These are phyloP conservation scores for Amblyopsis hoosieri DNA, from an alignment of 2,797 vertebrate genomes.

Conservation along the genomic window DNA sequence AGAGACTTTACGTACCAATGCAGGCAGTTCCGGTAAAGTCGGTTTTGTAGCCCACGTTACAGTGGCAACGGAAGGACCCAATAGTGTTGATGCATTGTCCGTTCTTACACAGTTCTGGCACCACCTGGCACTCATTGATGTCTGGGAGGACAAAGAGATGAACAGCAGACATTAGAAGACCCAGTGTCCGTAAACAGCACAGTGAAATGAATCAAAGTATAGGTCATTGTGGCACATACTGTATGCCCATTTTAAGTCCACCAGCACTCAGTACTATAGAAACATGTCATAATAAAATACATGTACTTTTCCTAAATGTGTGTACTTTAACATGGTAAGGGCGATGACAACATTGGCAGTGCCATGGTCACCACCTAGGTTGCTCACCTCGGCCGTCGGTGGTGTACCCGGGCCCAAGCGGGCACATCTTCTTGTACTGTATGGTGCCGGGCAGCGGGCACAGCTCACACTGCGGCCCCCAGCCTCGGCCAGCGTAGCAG, in stretches of 20 bases:
- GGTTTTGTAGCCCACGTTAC: constrained; percentile 82
- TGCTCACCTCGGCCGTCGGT: constrained; percentile 87
- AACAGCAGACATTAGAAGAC: neutral
- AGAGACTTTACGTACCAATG: constrained; percentile 75
- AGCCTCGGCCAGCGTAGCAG: constrained; percentile 87
- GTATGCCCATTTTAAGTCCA: neutral
- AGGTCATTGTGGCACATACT: neutral
- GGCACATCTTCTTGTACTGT: constrained; percentile 92
- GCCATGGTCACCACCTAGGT: neutral
- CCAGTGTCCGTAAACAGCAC: too few relatives aligned
- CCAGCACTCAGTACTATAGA: neutral
- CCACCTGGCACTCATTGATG: constrained; percentile 90
- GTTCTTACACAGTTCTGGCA: constrained; percentile 86
- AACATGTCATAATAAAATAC: neutral
- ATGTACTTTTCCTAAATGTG: too few relatives aligned
- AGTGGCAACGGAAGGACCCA: constrained; percentile 92
- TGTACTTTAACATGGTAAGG: too few relatives aligned
- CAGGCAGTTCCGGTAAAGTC: constrained; percentile 86
- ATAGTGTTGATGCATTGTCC: constrained; percentile 92
- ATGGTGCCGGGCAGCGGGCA: constrained; percentile 90
- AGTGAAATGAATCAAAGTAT: neutral
- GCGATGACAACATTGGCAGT: neutral
- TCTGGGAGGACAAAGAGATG: constrained; percentile 68
- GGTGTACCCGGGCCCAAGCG: constrained; percentile 89
- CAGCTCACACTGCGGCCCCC: constrained; percentile 90